These are phyloP conservation scores for Cercocebus atys DNA, from an alignment of 2,113 vertebrate species.

Conservation along the genomic window DNA sequence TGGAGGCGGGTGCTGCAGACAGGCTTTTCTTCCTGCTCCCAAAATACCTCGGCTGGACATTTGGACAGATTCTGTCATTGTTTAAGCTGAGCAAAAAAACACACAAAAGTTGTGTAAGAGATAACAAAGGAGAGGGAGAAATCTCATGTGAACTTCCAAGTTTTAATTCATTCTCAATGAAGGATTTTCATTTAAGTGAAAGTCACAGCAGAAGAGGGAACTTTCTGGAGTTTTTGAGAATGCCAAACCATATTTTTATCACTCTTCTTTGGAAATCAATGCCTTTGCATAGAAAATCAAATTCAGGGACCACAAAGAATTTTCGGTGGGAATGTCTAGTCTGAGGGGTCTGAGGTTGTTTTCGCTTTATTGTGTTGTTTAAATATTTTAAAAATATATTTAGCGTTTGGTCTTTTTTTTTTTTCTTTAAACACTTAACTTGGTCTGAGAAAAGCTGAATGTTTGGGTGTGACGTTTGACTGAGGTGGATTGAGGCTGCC, in stretches of 20 bases:
- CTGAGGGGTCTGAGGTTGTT: slow-evolving; percentile 50
- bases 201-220: background rate
- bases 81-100: background rate
- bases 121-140: background rate
- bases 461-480: slow-evolving; percentile 70
- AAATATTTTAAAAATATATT: background rate
- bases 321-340: slow-evolving; percentile 14
- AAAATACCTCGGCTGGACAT: background rate
- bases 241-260: slow-evolving; percentile 33
- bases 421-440: slow-evolving; percentile 67
- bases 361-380: slow-evolving; percentile 57
- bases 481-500: slow-evolving; percentile 52
- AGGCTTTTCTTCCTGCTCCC: background rate
- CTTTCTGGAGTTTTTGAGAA: slow-evolving; percentile 11
- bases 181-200: background rate
- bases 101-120: background rate
- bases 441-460: slow-evolving; percentile 76
- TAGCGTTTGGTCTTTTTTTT: slow-evolving; percentile 65
- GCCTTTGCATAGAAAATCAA: slow-evolving; percentile 60
- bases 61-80: too few species aligned
- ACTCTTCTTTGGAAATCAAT: slow-evolving; percentile 39
- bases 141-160: background rate
- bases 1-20: fast-evolving
- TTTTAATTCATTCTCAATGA: background rate
- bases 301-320: slow-evolving; percentile 62